Evolutionary conservation across 2,797 vertebrate species (phyloP), one percentile per base, ranked within the genome.

Genomic region (Vespertilio murinus): DNA sequence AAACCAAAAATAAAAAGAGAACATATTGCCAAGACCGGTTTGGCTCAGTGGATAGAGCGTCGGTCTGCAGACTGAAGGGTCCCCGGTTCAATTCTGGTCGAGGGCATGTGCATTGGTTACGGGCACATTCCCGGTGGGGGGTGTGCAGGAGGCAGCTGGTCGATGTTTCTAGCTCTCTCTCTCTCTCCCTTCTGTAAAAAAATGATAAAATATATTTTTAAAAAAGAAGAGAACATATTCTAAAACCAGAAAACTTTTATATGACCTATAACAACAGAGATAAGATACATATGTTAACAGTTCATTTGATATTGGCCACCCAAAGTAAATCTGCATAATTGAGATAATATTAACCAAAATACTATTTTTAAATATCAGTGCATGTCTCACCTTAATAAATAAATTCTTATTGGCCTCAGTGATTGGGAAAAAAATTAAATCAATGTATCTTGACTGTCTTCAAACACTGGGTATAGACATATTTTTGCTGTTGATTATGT

Each of bases 331-430:
- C 28, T 89, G 56, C 23, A 69, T 79, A 88, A 91, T 33, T 88
- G 13, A n/a, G 45, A 88, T 40, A 88, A 92, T 85, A 74, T 91
- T 90, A 88, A 80, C 23, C 45, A 93, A 84, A 95, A 90, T 92
- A 92, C n/a, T 77, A 70, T 20, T 79, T 91, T 54, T 47, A 86
- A 93, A 73, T 90, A 79, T 42, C 35, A 65, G 25, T 3, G 33
- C 59, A 88, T 91, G 40, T 8, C 23, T 16, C 11, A 77, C 61
- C 40, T 74, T 92, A 95, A 73, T 85, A 88, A 91, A 65, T 80
- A 95, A 83, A 10, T 65, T 78, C 12, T 92, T 65, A 33, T 5
- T 83, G 45, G 30, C 14, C 40, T 71, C 8, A 78, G 40, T 70
- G 30, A 70, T 30, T 87, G 65, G 59, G 79, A 92, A 79, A 59